A percentile compares a stretch with the other conserved stretches of the same genome.
phyloP scores from a whole-genome alignment of 2,113 vertebrate species.

The Parotia lawesii region DNA sequence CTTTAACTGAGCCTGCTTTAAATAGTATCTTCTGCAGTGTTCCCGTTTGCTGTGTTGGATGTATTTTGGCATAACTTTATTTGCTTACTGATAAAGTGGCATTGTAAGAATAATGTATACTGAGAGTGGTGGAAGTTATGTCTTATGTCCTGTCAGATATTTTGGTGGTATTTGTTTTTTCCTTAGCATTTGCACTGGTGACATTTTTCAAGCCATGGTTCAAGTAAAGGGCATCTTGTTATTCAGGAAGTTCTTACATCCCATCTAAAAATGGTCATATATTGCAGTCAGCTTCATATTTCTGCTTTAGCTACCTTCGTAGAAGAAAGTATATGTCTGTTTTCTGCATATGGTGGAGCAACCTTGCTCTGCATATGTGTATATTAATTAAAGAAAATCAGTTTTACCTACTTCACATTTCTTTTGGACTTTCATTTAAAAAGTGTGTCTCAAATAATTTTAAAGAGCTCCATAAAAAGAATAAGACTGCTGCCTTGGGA shows the following conservation, averaged over 20 bases:
- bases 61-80: background rate
- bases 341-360: background rate
- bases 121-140: background rate
- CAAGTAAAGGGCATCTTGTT: constrained; percentile 29
- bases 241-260: background rate
- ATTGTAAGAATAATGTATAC: background rate
- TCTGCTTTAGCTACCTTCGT: background rate
- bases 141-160: background rate
- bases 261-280: background rate
- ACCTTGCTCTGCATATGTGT: background rate
- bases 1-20: background rate
- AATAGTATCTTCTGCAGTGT: background rate
- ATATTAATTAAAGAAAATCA: background rate
- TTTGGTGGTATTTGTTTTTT: background rate
- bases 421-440: background rate
- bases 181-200: background rate
- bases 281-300: background rate
- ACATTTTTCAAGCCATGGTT: constrained; percentile 27
- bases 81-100: background rate
- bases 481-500: accelerated
- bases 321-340: background rate
- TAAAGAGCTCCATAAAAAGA: background rate
- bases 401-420: background rate
- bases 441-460: background rate
- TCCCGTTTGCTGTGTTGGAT: background rate